Evolutionary conservation across 1,140 invertebrate species (phyloP), one percentile per base, ranked within the genome.

Genomic region (Oscheius sp.): DNA sequence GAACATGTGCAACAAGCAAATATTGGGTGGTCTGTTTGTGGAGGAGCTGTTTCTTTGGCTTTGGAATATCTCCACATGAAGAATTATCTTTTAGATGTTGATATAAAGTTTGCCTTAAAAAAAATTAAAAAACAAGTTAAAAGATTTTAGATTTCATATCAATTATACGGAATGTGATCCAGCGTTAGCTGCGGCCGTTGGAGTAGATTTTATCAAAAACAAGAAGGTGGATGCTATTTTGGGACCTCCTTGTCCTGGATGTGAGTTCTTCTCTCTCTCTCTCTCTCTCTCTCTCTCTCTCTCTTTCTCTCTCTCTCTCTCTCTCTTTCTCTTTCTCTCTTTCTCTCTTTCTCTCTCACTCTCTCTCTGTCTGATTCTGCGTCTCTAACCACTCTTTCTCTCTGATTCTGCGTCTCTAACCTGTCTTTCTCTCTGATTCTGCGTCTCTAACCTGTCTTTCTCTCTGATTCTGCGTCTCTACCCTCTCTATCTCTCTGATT

Each of bases 141-240:
- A 15, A 15, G 49, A 13, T 20, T 55, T 4, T 55, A 55, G 49
- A 55, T 55, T 55, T 26, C 28, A 20, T 26, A 26, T 55, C 7
- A 55, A 55, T 55, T 55, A 55, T 23, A 55, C 49, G 28, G 23
- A 55, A 13, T 55, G 49, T 26, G 49, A 55, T 23, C 49, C 49
- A 55, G 49, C 49, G 23, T 4, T 4, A 13, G 28, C 49, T 55
- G 49, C 28, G 4, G 23, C 7, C 23, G 49, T 55, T 23, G 49
- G 49, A 13, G 15, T 55, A 4, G 49, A 55, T 55, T 55, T 55
- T 23, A 13, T 55, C 7, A 55, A 55, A 26, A 23, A 55, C 28
- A 55, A 55, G 23, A 26, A 55, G 7, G 49, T 55, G 15, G 7
- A 55, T 26, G 49, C 23, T 7, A 55, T 55, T 26, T 7, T 55